These are phyloP conservation scores for Endomychus coccineus DNA, from an alignment of 2,888 invertebrate genomes.

Conservation along the genomic window DNA sequence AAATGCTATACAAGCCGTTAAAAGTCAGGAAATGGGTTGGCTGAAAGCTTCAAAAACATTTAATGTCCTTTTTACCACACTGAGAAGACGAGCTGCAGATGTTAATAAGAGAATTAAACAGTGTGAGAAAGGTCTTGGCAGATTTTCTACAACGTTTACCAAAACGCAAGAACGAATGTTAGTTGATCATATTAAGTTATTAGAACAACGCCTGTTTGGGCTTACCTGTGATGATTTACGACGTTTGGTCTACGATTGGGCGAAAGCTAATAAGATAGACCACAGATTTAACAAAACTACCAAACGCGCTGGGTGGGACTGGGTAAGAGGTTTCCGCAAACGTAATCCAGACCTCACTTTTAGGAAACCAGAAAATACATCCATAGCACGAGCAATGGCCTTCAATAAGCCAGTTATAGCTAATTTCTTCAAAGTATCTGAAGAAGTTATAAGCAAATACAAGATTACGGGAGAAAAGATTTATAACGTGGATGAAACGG, in stretches of 20 bases:
- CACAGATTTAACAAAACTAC: slow-evolving; percentile 4
- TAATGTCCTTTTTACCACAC: slow-evolving; percentile 13
- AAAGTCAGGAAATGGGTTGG: slow-evolving; percentile 14
- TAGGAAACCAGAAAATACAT: slow-evolving; percentile 4
- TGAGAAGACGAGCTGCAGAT: slow-evolving; percentile 10
- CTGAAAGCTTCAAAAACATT: slow-evolving; percentile 15
- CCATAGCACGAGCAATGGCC: slow-evolving; percentile 7
- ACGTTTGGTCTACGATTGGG: slow-evolving; percentile 5
- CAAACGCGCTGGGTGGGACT: slow-evolving; percentile 11
- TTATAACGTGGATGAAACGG: slow-evolving; percentile 6
- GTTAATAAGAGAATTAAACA: slow-evolving; percentile 8
- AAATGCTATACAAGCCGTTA: slow-evolving; percentile 14
- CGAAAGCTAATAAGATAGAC: slow-evolving; percentile 6
- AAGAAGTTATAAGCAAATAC: background rate
- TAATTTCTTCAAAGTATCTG: slow-evolving; percentile 5
- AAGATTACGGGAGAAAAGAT: slow-evolving; percentile 4
- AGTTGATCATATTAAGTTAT: slow-evolving; percentile 6
- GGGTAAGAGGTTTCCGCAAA: slow-evolving; percentile 12
- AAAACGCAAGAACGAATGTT: slow-evolving; percentile 4
- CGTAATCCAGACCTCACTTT: slow-evolving; percentile 7
- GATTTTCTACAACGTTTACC: slow-evolving; percentile 10
- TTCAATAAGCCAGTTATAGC: slow-evolving; percentile 6
- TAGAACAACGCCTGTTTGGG: slow-evolving; percentile 7
- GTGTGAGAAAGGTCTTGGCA: slow-evolving; percentile 4
- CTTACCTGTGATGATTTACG: slow-evolving; percentile 8